phyloP scores from a whole-genome alignment of 2,113 vertebrate species.

The Recurvirostra avosetta region DNA sequence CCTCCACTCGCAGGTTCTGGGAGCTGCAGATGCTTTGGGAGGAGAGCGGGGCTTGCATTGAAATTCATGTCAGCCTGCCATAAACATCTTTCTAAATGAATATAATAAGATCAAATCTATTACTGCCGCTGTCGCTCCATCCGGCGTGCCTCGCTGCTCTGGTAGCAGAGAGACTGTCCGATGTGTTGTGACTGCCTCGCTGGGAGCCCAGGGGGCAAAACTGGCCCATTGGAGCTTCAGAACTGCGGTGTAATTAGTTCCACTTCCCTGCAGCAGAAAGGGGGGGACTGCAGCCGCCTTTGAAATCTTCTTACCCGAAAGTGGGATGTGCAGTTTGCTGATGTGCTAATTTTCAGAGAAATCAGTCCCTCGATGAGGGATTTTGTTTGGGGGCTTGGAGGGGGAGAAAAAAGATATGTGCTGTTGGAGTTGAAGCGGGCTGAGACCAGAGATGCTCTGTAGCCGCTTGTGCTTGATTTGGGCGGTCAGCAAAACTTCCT shows the following conservation, averaged over 20 bases:
- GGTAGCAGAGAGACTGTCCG: neutral
- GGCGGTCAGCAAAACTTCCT: neutral
- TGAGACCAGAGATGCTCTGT: neutral
- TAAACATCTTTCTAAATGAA: neutral
- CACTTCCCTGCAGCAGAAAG: neutral
- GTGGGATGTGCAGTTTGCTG: neutral
- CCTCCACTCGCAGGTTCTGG: neutral
- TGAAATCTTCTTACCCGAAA: neutral
- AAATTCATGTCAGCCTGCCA: conserved; percentile 1
- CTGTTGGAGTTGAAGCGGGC: neutral
- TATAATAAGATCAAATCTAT: neutral
- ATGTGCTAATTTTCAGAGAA: neutral
- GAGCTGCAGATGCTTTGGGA: neutral
- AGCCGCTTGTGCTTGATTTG: neutral
- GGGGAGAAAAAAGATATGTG: neutral
- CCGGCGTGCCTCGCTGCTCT: neutral
- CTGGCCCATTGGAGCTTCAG: neutral
- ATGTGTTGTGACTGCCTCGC: neutral
- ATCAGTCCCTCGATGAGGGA: neutral
- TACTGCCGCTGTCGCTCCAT: neutral
- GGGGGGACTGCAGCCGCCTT: neutral
- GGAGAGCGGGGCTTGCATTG: neutral
- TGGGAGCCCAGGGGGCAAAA: neutral
- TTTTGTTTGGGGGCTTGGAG: neutral
- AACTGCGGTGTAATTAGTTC: neutral